phyloP scores from a whole-genome alignment of 2,797 vertebrate species.

The Gastrophryne carolinensis region DNA sequence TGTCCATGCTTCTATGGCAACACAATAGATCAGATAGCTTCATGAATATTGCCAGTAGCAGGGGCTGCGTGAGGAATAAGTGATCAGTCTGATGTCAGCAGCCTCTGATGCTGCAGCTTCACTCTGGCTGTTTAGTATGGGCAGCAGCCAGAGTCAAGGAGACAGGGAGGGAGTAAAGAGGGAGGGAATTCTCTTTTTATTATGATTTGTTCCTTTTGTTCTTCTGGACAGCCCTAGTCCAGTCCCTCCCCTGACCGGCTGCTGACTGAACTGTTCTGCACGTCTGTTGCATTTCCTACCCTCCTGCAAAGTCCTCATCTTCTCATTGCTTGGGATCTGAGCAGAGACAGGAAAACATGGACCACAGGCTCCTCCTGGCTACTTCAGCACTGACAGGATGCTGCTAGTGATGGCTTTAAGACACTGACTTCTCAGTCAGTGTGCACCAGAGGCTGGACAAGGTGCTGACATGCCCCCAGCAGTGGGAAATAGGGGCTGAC shows the following conservation, averaged over 20 bases:
- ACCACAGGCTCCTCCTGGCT: constrained; percentile 51
- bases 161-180: constrained; percentile 50
- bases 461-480: constrained; percentile 44
- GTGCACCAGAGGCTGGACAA: constrained; percentile 38
- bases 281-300: constrained; percentile 59
- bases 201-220: constrained; percentile 50
- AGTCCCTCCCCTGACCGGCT: constrained; percentile 54
- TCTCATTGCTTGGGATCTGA: constrained; percentile 55
- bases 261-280: constrained; percentile 50
- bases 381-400: constrained; percentile 50
- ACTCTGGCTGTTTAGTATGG: constrained; percentile 65
- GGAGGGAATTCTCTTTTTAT: constrained; percentile 48
- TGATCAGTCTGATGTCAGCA: constrained; percentile 83
- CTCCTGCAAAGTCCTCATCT: constrained; percentile 60
- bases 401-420: constrained; percentile 25
- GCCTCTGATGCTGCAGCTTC: constrained; percentile 73
- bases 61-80: constrained; percentile 77
- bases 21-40: constrained; percentile 82
- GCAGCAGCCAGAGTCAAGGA: constrained; percentile 59
- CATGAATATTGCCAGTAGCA: constrained; percentile 89
- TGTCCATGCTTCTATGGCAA: constrained; percentile 92
- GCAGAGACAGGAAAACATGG: constrained; percentile 57
- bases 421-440: constrained; percentile 23
- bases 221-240: constrained; percentile 48
- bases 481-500: constrained; percentile 22